Base-by-base conservation (phyloP, 1,140 invertebrate species). In the Sinonovacula constricta region DNA sequence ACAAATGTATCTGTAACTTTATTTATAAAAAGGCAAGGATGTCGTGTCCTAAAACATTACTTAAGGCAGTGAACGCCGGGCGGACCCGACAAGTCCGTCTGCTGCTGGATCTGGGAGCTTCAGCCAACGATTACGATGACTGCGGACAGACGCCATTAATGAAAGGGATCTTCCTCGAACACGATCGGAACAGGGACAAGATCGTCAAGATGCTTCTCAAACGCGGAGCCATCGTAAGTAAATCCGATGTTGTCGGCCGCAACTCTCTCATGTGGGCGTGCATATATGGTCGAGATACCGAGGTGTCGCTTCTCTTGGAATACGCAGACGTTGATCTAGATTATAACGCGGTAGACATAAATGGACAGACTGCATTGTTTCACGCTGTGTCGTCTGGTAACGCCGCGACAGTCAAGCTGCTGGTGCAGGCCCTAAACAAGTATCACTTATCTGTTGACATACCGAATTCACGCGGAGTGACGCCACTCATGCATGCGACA, bases 121-220 rank as follows among this genome's bases (percentile, higher is more conserved):
- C 65, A 0, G 36, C 67, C 14, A 69, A 82, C 26, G 74, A 79
- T 15, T n/a, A 62, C 5, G 83, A 84, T n/a, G 83, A 84, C n/a
- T 82, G 75, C 49, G 83, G 83, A 70, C 83, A 84, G 66, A 84
- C 83, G 14, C 34, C 83, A 3, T 49, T 84, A 1, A 84, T 82
- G 28, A 63, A 76, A 26, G 62, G 81, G 14, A 60, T 81, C 28
- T 69, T 84, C 51, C 22, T 84, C 2, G 83, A 78, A 22, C 60
- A 82, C 49, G 60, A 36, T 63, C 30, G 12, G 28, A 53, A 14
- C 30, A 69, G 83, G 22, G 71, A 78, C 26, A 81, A 79, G 63
- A 82, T 84, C 26, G 31, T 82, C 28, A 63, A 59, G 62, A 79
- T 79, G 28, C 30, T 84, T 22, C 49, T 84, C 5, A 65, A 75